Evolutionary conservation across 2,113 vertebrate species (phyloP).

Genomic region (Elanus axillaris): DNA sequence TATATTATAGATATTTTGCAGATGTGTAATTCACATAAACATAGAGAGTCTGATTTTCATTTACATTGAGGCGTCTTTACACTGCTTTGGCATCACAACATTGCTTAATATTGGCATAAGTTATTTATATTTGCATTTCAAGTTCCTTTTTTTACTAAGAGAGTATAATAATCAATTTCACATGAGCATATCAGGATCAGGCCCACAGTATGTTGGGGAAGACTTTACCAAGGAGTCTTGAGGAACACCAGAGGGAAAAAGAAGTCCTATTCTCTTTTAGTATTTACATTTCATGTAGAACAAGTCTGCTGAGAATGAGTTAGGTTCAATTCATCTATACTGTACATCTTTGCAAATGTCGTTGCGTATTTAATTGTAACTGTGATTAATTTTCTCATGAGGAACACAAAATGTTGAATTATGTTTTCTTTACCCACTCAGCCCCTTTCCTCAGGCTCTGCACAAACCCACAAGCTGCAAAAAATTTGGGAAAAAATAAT

Average conservation of each 20-base stretch:
- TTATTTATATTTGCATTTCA: neutral
- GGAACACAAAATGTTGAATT: neutral
- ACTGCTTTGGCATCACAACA: conserved; percentile 13
- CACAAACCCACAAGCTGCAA: neutral
- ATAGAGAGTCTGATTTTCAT: conserved; percentile 50
- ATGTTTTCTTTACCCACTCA: neutral
- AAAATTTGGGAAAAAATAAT: neutral
- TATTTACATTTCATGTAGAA: neutral
- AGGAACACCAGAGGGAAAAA: conserved; percentile 40
- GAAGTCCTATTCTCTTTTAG: neutral
- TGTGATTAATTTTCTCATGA: conserved; percentile 21
- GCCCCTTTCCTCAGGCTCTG: neutral
- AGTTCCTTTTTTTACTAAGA: neutral
- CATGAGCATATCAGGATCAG: neutral
- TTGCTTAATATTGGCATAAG: neutral
- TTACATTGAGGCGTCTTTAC: conserved; percentile 4
- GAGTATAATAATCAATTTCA: neutral
- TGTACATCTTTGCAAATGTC: conserved; percentile 17
- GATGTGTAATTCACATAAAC: conserved; percentile 72
- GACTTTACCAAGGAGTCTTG: conserved; percentile 7
- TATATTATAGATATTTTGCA: conserved; percentile 63
- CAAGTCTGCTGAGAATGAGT: neutral
- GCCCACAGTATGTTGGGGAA: neutral
- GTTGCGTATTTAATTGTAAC: conserved; percentile 17
- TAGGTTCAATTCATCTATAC: neutral